Evolutionary conservation across 2,113 vertebrate genomes (phyloP).

Genomic region (Grammatotria lemairii): DNA sequence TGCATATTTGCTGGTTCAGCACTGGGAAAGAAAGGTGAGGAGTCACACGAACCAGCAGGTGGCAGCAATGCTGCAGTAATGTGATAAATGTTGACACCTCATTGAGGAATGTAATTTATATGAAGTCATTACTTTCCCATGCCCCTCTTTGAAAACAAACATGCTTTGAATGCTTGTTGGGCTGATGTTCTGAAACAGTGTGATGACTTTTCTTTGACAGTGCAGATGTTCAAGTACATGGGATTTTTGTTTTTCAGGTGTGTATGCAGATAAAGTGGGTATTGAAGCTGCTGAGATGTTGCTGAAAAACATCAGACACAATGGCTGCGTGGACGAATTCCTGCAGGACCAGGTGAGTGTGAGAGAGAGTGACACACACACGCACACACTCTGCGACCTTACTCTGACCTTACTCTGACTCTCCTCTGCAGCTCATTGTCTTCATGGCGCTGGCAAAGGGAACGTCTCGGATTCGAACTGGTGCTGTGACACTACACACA

Average conservation of each 20-base stretch:
- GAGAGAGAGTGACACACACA: background rate
- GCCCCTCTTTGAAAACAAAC: background rate
- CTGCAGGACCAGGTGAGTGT: slow-evolving; percentile 92
- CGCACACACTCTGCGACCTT: background rate
- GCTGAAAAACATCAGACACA: slow-evolving; percentile 87
- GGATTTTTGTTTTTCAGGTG: slow-evolving; percentile 67
- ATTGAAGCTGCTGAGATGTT: slow-evolving; percentile 93
- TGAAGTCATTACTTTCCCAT: background rate
- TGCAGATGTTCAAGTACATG: background rate
- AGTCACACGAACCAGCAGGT: background rate
- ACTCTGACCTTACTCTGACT: background rate
- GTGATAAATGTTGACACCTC: background rate
- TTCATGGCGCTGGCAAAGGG: slow-evolving; percentile 96
- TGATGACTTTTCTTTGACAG: background rate
- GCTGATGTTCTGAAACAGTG: background rate
- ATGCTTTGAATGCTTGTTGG: background rate
- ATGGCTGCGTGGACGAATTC: slow-evolving; percentile 93
- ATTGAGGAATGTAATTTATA: background rate
- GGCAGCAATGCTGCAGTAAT: background rate
- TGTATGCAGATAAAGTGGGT: slow-evolving; percentile 86
- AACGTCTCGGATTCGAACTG: slow-evolving; percentile 84
- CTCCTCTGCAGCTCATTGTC: slow-evolving; percentile 80
- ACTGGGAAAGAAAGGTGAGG: slow-evolving; percentile 91
- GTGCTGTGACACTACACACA: slow-evolving; percentile 89
- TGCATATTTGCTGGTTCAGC: slow-evolving; percentile 92